Evolutionary conservation across 1,140 invertebrate genomes (phyloP).

Genomic region (Hirudo medicinalis): DNA sequence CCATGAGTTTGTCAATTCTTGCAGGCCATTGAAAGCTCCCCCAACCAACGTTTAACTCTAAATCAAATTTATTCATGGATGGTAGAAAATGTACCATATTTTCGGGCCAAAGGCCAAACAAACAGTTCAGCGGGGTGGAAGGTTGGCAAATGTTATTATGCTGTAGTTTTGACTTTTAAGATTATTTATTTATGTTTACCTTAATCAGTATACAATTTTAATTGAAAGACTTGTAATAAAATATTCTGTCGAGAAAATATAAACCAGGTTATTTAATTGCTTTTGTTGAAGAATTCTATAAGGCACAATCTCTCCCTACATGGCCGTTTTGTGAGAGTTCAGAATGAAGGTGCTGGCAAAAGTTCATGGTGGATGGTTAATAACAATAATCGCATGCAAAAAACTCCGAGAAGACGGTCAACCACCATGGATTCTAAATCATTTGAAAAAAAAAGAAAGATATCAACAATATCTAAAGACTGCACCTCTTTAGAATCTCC

Average conservation of each 20-base stretch:
- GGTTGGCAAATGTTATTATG: constrained; percentile 51
- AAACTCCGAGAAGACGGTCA: constrained; percentile 77
- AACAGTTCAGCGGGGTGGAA: constrained; percentile 99
- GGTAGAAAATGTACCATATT: constrained; percentile 98
- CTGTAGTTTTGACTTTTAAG: neutral
- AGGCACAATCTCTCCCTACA: constrained; percentile 96
- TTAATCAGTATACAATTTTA: neutral
- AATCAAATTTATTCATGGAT: constrained; percentile 96
- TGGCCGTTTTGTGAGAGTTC: constrained; percentile 96
- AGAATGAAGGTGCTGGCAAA: constrained; percentile 98
- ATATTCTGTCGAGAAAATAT: neutral
- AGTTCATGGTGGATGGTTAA: constrained; percentile 99
- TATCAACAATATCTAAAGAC: neutral
- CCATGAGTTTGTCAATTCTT: neutral
- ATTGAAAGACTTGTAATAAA: neutral
- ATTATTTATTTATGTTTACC: neutral
- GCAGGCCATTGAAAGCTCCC: constrained; percentile 75
- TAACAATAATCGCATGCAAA: constrained; percentile 90
- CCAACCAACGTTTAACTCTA: constrained; percentile 80
- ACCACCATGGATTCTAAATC: constrained; percentile 92
- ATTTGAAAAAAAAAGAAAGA: constrained; percentile 62
- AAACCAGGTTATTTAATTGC: neutral
- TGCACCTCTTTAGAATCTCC: neutral
- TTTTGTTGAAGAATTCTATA: constrained; percentile 87
- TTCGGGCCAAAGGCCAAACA: constrained; percentile 98